Evolutionary conservation across 2,888 invertebrate genomes (phyloP).

Genomic region (Aporophyla lueneburgensis): DNA sequence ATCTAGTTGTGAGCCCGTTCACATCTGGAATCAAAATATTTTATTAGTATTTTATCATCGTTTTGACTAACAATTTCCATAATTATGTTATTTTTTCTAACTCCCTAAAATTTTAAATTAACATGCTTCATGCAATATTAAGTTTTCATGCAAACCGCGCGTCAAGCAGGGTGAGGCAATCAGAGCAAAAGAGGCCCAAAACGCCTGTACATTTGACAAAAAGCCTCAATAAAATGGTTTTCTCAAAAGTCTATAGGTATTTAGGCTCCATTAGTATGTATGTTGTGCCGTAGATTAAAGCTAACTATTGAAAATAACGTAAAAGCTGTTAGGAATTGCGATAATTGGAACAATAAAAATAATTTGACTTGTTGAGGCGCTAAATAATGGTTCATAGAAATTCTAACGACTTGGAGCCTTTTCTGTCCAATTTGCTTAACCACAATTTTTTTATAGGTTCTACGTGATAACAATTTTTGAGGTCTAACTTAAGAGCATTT

Average conservation of each 20-base stretch:
- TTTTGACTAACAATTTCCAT: not conserved
- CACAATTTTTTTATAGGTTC: not conserved
- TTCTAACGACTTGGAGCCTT: not conserved
- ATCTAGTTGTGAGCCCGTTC: constrained; percentile 74
- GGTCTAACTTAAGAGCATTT: not conserved
- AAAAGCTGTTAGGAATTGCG: not conserved
- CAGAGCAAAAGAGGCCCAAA: not conserved
- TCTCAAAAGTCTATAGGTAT: not conserved
- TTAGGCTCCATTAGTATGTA: not conserved
- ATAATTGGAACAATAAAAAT: constrained; percentile 22
- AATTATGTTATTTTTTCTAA: not conserved
- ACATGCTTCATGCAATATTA: constrained; percentile 41
- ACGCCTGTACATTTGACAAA: not conserved
- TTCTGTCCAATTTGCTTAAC: not conserved
- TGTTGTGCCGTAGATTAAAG: not conserved
- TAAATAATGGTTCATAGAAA: not conserved
- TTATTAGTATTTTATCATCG: not conserved
- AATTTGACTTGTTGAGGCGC: not conserved
- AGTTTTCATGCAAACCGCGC: constrained; percentile 14
- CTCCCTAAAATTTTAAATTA: not conserved
- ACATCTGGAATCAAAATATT: constrained; percentile 71
- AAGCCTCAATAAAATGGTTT: not conserved
- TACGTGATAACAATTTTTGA: too few relatives aligned
- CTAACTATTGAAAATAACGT: not conserved
- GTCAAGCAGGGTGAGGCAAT: not conserved